phyloP scores from a whole-genome alignment of 2,113 vertebrate species.

The Tautogolabrus adspersus region DNA sequence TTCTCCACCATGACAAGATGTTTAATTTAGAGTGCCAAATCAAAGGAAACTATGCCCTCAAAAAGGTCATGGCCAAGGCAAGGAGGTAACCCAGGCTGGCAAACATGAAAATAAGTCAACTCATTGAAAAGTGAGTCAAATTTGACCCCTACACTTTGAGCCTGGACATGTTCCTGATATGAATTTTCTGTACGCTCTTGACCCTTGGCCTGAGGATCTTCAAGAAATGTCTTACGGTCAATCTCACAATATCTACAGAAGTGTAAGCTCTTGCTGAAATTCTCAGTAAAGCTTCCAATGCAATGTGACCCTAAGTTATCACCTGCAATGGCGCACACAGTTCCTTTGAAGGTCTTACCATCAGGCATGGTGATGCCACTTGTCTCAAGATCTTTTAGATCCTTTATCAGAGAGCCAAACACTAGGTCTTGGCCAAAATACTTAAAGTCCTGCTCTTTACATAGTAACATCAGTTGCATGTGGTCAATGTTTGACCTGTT shows the following conservation, averaged over 20 bases:
- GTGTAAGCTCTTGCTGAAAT: constrained; percentile 34
- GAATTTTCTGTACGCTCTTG: too few relatives aligned
- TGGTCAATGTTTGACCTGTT: constrained; percentile 35
- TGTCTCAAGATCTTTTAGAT: constrained; percentile 10
- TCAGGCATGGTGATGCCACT: background rate
- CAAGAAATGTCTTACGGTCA: constrained; percentile 11
- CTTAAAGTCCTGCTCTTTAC: constrained; percentile 48
- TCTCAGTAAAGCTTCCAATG: constrained; percentile 54
- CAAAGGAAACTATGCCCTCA: too few relatives aligned
- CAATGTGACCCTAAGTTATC: too few relatives aligned
- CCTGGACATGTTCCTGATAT: too few relatives aligned
- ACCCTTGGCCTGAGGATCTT: too few relatives aligned
- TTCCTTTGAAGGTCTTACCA: constrained; percentile 20
- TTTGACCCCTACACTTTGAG: too few relatives aligned
- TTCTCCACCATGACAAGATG: constrained; percentile 18
- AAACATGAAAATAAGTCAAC: too few relatives aligned
- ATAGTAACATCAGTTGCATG: too few relatives aligned
- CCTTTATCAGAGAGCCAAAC: background rate
- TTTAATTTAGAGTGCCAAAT: background rate
- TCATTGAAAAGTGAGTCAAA: too few relatives aligned
- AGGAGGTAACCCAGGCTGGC: too few relatives aligned
- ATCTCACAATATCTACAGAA: constrained; percentile 52
- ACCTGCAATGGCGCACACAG: constrained; percentile 34
- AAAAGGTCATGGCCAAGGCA: too few relatives aligned
- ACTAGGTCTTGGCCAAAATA: constrained; percentile 39